These are phyloP conservation scores for Sebastes hubbsi DNA, from an alignment of 2,797 vertebrate species.

Conservation along the genomic window DNA sequence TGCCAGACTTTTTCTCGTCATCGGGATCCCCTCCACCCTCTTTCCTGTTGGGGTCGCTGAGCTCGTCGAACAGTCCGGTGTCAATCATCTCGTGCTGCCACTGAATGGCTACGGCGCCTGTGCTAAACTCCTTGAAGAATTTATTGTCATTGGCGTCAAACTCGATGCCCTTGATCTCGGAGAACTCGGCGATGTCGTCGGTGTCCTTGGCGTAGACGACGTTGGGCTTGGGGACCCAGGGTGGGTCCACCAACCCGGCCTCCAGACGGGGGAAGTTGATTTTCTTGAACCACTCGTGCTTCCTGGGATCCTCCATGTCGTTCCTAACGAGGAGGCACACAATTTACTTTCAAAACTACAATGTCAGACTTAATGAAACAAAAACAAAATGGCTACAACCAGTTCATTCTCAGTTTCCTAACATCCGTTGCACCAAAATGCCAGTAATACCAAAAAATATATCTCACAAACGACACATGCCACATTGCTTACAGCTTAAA, in stretches of 20 bases:
- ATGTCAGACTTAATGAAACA: not conserved
- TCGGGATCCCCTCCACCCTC: constrained; percentile 67
- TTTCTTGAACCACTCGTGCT: constrained; percentile 90
- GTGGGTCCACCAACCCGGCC: constrained; percentile 88
- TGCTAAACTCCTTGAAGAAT: constrained; percentile 91
- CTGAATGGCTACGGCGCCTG: constrained; percentile 87
- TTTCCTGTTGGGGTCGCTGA: constrained; percentile 89
- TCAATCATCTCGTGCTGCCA: constrained; percentile 95
- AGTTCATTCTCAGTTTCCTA: not conserved
- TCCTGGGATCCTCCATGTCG: constrained; percentile 89
- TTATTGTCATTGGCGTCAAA: constrained; percentile 90
- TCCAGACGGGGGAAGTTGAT: constrained; percentile 93
- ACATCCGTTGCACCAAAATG: not conserved
- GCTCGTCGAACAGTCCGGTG: constrained; percentile 91
- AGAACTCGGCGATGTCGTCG: constrained; percentile 92
- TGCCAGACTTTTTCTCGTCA: constrained; percentile 87
- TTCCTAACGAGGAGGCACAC: constrained; percentile 56
- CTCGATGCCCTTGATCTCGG: constrained; percentile 89
- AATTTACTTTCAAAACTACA: not conserved
- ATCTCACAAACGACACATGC: not conserved
- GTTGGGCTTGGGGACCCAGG: constrained; percentile 92
- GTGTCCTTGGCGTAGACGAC: constrained; percentile 95
- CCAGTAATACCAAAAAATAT: not conserved
- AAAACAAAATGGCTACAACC: not conserved
- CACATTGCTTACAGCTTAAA: not conserved